A percentile compares a stretch with the other conserved stretches of the same genome.
These are phyloP conservation scores for Drosophila persimilis DNA, from an alignment of 1,140 invertebrate species.

Conservation along the genomic window DNA sequence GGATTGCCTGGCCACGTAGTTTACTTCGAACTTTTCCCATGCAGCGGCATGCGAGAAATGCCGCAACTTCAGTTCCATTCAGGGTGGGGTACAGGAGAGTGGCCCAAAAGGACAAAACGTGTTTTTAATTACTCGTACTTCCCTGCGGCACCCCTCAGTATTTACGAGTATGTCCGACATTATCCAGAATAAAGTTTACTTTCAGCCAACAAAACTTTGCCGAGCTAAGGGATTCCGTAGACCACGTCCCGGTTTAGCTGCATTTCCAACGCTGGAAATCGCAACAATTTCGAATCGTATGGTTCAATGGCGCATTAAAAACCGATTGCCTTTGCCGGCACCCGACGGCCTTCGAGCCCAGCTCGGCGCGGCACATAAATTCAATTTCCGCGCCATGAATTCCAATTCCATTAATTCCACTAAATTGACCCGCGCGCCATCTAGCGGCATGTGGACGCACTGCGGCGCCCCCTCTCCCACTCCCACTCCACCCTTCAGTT, in stretches of 20 bases:
- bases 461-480: conserved; percentile 15
- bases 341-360: conserved; percentile 24
- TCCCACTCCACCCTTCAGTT: conserved; percentile 13
- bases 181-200: conserved; percentile 23
- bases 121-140: conserved; percentile 78
- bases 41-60: conserved; percentile 68
- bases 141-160: conserved; percentile 13
- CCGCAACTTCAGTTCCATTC: conserved; percentile 49
- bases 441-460: conserved; percentile 76
- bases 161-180: conserved; percentile 45
- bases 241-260: conserved; percentile 3
- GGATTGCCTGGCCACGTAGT: conserved; percentile 45
- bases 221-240: not conserved
- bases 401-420: conserved; percentile 83
- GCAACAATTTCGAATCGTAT: conserved; percentile 71
- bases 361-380: conserved; percentile 69
- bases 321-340: conserved; percentile 58
- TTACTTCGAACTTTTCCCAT: conserved; percentile 75
- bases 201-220: conserved; percentile 18
- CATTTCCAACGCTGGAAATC: conserved; percentile 58
- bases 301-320: conserved; percentile 80
- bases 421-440: conserved; percentile 82
- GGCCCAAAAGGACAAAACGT: conserved; percentile 68
- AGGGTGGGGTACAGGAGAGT: conserved; percentile 22
- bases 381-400: conserved; percentile 82